Evolutionary conservation across 1,140 invertebrate genomes (phyloP).

Genomic region (Drosophila setifemur): DNA sequence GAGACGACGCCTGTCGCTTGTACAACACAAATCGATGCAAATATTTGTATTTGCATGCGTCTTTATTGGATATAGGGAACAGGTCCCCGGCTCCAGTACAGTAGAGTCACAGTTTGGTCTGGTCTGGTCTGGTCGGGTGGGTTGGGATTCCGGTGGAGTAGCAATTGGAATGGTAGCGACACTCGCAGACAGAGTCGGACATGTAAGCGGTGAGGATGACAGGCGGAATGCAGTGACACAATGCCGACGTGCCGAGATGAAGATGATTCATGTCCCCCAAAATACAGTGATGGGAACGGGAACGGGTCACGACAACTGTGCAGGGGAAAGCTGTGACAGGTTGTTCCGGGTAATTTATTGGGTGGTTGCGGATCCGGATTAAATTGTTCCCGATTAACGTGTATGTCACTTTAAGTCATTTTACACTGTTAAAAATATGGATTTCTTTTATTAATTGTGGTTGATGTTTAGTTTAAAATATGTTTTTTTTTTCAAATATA

Average conservation of each 20-base stretch:
- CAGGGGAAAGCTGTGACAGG: not conserved
- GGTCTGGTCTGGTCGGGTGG: constrained; percentile 4
- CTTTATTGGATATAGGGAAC: constrained; percentile 54
- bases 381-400: no score
- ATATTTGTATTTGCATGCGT: constrained; percentile 77
- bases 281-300: constrained; percentile 19
- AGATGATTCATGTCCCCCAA: constrained; percentile 37
- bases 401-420: no score
- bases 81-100: constrained; percentile 15
- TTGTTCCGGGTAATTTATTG: constrained; percentile 29
- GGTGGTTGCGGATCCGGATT: not conserved
- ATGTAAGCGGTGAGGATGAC: constrained; percentile 7
- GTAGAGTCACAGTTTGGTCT: constrained; percentile 1
- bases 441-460: no score
- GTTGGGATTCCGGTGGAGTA: not conserved
- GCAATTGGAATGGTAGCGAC: not conserved
- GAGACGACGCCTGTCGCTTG: constrained; percentile 30
- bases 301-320: constrained; percentile 13
- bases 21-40: constrained; percentile 78
- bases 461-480: no score
- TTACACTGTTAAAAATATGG: no score
- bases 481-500: no score
- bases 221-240: constrained; percentile 33
- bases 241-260: constrained; percentile 37
- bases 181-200: constrained; percentile 17